Evolutionary conservation across 2,888 invertebrate species (phyloP), one percentile per base, ranked within the genome.

Genomic region (Thalpophila matura): DNA sequence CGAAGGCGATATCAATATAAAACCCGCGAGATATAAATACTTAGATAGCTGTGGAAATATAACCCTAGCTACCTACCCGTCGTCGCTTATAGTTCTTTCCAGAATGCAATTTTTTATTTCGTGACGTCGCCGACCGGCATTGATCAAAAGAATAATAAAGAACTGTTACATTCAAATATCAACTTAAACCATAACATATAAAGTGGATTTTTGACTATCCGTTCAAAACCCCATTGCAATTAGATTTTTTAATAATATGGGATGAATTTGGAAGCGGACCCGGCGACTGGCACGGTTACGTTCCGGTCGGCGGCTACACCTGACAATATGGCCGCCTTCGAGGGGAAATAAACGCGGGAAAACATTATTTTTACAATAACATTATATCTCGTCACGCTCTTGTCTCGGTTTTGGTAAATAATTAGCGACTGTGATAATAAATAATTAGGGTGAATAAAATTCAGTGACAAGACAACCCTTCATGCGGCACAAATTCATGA

Each of bases 241-340:
- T 77, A 57, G 31, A 20, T 60, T 61, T 77, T 75, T 71, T 59
- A 59, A 60, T 53, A 65, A 61, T 56, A 68, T 73, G 77, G 77
- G 79, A 71, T 65, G 65, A 47, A 74, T 63, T 64, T 60, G 47
- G 70, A 29, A 66, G 38, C 46, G 55, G 59, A 51, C 20, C 37
- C 54, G 62, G 81, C 70, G 79, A 68, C 81, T 81, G 81, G 79
- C 64, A 81, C 81, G 70, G 54, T 31, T 56, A 9, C 55, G 79
- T 79, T 81, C 73, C 79, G 81, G 68, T 81, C 18, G 47, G 60
- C 59, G 35, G 43, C 5, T 68, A 40, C 77, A 80, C 65, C 79
- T 80, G 81, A 68, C 75, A 75, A 74, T 49, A 74, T 78, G 76
- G 57, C 72, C 10, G 58, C 51, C 22, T 16, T 16, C 14, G 27